A percentile compares a stretch with the other conserved stretches of the same genome.
Evolutionary conservation across 2,888 invertebrate genomes (phyloP).

Genomic region (Gastrophysa polygoni): DNA sequence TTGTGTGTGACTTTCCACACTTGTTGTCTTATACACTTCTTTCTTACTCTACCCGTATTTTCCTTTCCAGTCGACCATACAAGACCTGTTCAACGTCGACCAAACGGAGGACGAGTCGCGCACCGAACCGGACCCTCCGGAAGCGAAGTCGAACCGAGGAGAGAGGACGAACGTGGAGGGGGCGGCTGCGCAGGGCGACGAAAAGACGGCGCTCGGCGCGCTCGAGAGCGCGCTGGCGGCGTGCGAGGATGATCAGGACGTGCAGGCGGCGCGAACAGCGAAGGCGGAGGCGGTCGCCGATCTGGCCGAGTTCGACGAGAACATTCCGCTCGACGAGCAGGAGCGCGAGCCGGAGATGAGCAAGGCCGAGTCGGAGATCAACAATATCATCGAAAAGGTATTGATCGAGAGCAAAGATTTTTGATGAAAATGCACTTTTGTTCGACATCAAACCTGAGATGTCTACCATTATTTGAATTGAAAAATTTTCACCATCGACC

Average conservation of each 20-base stretch:
- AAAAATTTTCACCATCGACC: too few relatives aligned
- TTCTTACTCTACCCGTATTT: neutral
- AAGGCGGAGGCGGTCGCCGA: conserved; percentile 89
- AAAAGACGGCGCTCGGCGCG: conserved; percentile 67
- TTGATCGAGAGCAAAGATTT: conserved; percentile 36
- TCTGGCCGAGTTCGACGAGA: conserved; percentile 95
- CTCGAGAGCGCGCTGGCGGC: conserved; percentile 85
- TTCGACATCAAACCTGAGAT: too few relatives aligned
- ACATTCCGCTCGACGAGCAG: conserved; percentile 82
- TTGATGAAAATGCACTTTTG: too few relatives aligned
- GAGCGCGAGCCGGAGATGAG: conserved; percentile 65
- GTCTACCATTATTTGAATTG: too few relatives aligned
- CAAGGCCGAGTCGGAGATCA: conserved; percentile 75
- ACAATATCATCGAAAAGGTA: conserved; percentile 75
- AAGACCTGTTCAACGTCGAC: conserved; percentile 87
- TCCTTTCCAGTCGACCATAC: conserved; percentile 77
- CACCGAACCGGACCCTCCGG: too few relatives aligned
- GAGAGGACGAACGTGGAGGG: too few relatives aligned
- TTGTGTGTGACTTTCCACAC: too few relatives aligned
- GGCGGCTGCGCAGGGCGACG: conserved; percentile 56
- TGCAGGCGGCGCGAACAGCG: conserved; percentile 86
- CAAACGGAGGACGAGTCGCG: conserved; percentile 67
- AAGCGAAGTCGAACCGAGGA: too few relatives aligned
- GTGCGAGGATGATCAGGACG: conserved; percentile 95
- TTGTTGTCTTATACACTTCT: too few relatives aligned